Conservation (phyloP, 2,797 vertebrate species). For the Pseudochromis fuscus region DNA sequence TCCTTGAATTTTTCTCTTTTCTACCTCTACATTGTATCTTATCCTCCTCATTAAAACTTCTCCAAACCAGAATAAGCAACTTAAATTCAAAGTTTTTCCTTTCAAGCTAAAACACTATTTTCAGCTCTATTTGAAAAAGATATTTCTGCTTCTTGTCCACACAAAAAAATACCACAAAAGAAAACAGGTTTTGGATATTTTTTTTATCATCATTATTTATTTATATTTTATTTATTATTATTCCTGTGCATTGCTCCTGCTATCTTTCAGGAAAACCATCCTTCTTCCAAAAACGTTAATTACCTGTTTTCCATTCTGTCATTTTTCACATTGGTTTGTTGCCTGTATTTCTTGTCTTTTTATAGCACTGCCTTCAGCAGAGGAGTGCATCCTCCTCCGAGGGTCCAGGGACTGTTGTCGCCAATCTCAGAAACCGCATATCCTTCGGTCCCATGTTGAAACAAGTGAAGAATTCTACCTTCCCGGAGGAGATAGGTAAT, state of each 20-base stretch:
- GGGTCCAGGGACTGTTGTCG: slow-evolving; percentile 44
- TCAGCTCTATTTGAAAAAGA: slow-evolving; percentile 23
- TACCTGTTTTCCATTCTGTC: slow-evolving; percentile 30
- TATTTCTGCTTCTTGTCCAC: slow-evolving; percentile 23
- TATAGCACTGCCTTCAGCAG: slow-evolving; percentile 63
- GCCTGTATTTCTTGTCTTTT: slow-evolving; percentile 37
- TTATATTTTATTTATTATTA: slow-evolving; percentile 26
- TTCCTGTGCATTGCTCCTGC: slow-evolving; percentile 19
- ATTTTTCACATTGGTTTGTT: slow-evolving; percentile 48
- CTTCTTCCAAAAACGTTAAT: slow-evolving; percentile 53
- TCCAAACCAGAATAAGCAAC: neutral
- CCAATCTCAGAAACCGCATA: slow-evolving; percentile 73
- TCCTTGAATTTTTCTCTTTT: neutral
- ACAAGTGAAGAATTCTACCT: slow-evolving; percentile 69
- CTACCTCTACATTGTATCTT: too few species aligned
- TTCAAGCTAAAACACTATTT: slow-evolving; percentile 31
- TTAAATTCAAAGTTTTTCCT: slow-evolving; percentile 25
- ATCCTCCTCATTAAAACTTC: slow-evolving; percentile 20
- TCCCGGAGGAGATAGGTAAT: slow-evolving; percentile 74
- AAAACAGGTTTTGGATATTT: slow-evolving; percentile 30
- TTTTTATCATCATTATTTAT: too few species aligned
- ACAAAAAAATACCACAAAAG: slow-evolving; percentile 20
- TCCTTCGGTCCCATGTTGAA: slow-evolving; percentile 77
- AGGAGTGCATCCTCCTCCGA: slow-evolving; percentile 50
- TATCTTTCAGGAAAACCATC: slow-evolving; percentile 33